Evolutionary conservation across 2,888 invertebrate genomes (phyloP).

Genomic region (Drosophila falleni): DNA sequence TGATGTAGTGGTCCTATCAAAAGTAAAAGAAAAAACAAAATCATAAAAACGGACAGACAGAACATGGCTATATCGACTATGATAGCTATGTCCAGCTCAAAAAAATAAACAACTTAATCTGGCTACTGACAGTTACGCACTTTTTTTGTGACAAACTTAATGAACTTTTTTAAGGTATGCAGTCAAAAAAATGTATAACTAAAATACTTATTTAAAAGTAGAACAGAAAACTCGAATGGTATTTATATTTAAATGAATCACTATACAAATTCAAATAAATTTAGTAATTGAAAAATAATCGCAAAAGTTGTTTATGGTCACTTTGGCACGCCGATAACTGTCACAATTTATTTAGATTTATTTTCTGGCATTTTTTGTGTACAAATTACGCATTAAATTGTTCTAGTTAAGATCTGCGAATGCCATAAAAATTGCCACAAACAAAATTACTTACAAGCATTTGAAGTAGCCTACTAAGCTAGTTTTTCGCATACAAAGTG

Average conservation of each 20-base stretch:
- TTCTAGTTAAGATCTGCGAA: constrained; percentile 57
- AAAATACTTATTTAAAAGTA: not conserved
- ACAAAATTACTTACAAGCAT: constrained; percentile 24
- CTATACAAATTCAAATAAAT: constrained; percentile 15
- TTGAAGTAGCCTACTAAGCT: constrained; percentile 27
- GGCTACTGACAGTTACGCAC: too few species aligned
- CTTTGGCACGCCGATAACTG: constrained; percentile 41
- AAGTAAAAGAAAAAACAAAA: too few species aligned
- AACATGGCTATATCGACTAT: too few species aligned
- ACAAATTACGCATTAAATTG: constrained; percentile 65
- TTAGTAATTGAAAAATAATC: constrained; percentile 35
- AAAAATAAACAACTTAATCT: too few species aligned
- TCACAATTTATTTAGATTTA: constrained; percentile 61
- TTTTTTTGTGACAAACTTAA: too few species aligned
- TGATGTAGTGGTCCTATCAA: too few species aligned
- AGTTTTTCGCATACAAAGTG: constrained; percentile 33
- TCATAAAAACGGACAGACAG: too few species aligned
- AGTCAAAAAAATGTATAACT: too few species aligned
- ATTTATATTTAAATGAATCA: not conserved
- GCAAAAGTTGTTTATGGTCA: constrained; percentile 41
- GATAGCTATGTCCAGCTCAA: too few species aligned
- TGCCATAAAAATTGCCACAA: constrained; percentile 58
- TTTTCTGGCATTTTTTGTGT: constrained; percentile 52
- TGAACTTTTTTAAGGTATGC: too few species aligned
- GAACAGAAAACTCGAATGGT: not conserved